A percentile compares a stretch with the other conserved stretches of the same genome.
Conservation (phyloP, 2,888 invertebrate genomes). For the Tipula helvola region DNA sequence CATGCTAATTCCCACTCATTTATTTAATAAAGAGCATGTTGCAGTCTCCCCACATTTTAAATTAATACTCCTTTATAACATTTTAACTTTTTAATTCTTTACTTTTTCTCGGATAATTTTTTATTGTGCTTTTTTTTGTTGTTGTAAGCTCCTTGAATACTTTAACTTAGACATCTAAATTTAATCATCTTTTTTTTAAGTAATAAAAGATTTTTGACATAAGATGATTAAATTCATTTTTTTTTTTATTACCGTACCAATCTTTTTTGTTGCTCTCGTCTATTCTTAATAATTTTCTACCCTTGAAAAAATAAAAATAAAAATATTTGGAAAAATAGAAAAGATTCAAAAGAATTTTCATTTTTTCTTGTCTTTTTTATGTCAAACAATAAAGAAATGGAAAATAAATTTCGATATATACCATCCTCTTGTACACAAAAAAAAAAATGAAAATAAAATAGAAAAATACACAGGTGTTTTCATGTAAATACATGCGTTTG, state of each 20-base stretch:
- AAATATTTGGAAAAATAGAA: background rate
- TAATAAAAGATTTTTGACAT: constrained; percentile 4
- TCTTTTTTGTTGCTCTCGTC: background rate
- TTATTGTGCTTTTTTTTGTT: background rate
- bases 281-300: background rate
- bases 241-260: background rate
- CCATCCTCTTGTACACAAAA: background rate
- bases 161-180: background rate
- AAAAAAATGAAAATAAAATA: background rate
- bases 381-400: background rate
- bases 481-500: background rate
- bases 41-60: background rate
- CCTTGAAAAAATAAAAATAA: background rate
- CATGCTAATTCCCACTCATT: too few relatives aligned
- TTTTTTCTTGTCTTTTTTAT: background rate
- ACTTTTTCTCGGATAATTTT: background rate
- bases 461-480: background rate
- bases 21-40: background rate
- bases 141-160: background rate
- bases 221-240: background rate
- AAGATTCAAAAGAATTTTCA: background rate
- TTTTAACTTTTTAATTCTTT: background rate
- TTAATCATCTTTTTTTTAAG: background rate
- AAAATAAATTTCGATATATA: background rate
- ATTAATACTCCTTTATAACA: background rate